Evolutionary conservation across 2,888 invertebrate species (phyloP).

Genomic region (Dolichomitus sp.): DNA sequence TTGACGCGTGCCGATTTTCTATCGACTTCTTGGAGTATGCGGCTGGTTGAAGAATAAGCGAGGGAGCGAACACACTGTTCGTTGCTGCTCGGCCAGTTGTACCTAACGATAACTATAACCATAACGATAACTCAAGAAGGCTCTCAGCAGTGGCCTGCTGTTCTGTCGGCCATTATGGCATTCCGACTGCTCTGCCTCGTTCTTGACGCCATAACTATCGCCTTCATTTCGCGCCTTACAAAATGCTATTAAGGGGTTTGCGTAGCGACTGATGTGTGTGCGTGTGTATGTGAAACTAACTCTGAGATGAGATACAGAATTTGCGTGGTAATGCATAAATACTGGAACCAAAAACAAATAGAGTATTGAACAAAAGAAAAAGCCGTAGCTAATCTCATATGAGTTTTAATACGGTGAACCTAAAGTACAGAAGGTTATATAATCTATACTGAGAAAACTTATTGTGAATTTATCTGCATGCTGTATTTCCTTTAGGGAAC

Average conservation of each 20-base stretch:
- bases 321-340: neutral
- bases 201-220: constrained; percentile 57
- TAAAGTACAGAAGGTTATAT: too few relatives aligned
- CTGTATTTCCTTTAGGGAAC: too few relatives aligned
- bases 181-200: constrained; percentile 67
- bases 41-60: neutral
- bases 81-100: constrained; percentile 10
- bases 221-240: constrained; percentile 33
- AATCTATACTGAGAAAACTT: too few relatives aligned
- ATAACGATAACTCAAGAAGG: constrained; percentile 74
- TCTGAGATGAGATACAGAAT: neutral
- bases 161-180: constrained; percentile 69
- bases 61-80: neutral
- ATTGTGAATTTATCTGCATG: too few relatives aligned
- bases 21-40: constrained; percentile 30
- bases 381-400: too few relatives aligned
- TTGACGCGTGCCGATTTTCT: constrained; percentile 59
- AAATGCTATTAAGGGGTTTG: neutral
- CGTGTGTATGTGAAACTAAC: neutral
- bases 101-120: constrained; percentile 53
- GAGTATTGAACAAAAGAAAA: too few relatives aligned
- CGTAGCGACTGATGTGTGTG: neutral
- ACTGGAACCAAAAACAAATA: too few relatives aligned
- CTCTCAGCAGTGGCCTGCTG: constrained; percentile 45
- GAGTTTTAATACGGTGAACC: too few relatives aligned